Conservation (phyloP, 2,113 vertebrate species). For the Melospiza georgiana region DNA sequence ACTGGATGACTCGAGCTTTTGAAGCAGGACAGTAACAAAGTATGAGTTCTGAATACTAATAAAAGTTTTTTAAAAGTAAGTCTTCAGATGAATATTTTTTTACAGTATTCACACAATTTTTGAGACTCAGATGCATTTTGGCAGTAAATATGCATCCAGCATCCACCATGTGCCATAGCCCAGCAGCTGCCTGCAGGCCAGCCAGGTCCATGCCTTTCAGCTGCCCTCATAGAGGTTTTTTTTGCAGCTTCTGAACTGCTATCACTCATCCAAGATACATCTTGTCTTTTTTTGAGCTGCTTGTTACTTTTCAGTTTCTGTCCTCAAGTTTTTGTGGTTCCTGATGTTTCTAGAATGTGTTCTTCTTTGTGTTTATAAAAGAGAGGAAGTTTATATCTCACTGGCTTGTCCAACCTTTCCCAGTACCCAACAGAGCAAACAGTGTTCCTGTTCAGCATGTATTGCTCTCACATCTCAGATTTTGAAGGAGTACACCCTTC, state of each 20-base stretch:
- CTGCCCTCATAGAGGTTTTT: not conserved
- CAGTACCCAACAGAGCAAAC: not conserved
- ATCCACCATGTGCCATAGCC: accelerated
- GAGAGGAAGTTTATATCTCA: not conserved
- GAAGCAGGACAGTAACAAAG: not conserved
- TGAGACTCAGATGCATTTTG: not conserved
- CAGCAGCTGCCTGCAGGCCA: not conserved
- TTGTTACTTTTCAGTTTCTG: not conserved
- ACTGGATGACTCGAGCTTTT: not conserved
- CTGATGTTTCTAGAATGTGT: not conserved
- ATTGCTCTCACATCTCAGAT: not conserved
- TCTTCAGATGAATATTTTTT: not conserved
- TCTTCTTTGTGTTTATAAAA: not conserved
- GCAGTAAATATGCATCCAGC: not conserved
- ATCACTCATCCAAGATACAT: not conserved
- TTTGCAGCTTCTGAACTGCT: not conserved
- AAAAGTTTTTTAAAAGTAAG: not conserved
- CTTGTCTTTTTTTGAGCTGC: not conserved
- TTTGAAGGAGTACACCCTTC: not conserved
- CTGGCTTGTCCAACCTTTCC: not conserved
- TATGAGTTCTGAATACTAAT: not conserved
- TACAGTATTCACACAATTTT: not conserved
- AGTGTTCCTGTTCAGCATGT: not conserved
- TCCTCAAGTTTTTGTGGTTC: not conserved
- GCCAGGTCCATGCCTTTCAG: not conserved